Percentiles rank a stretch among this genome's conserved stretches.
Evolutionary conservation across 2,113 vertebrate genomes (phyloP).

Genomic region (Artemisiospiza belli): DNA sequence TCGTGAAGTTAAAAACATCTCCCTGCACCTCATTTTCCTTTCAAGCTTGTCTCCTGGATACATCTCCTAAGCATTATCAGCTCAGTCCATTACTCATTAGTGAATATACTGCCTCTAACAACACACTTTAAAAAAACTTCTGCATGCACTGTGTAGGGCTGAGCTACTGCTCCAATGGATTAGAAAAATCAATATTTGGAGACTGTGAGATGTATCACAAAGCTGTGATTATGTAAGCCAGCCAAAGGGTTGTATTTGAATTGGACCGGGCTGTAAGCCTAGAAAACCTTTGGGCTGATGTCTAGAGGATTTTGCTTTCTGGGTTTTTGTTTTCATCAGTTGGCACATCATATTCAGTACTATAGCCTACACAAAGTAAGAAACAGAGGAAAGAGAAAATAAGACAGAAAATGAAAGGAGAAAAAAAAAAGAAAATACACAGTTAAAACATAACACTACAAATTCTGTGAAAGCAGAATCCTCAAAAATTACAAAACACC

Average conservation of each 20-base stretch:
- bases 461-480: background rate
- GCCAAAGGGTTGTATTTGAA: conserved; percentile 9
- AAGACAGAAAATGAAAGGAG: background rate
- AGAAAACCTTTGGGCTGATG: background rate
- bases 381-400: background rate
- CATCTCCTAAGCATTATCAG: conserved; percentile 40
- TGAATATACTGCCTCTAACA: conserved; percentile 1
- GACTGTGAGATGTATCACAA: conserved; percentile 29
- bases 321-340: conserved; percentile 4
- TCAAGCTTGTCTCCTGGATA: conserved; percentile 28
- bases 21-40: background rate
- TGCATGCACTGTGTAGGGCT: background rate
- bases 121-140: background rate
- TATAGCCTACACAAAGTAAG: background rate
- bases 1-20: conserved; percentile 12
- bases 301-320: conserved; percentile 47
- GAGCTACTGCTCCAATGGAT: conserved; percentile 40
- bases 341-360: background rate
- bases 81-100: conserved; percentile 42
- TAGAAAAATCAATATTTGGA: conserved; percentile 55
- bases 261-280: conserved; percentile 29
- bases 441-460: background rate
- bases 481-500: background rate
- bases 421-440: background rate
- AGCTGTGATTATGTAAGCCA: conserved; percentile 48